Conservation (phyloP, 2,797 vertebrate species). For the Scolopax bukidnonensis region DNA sequence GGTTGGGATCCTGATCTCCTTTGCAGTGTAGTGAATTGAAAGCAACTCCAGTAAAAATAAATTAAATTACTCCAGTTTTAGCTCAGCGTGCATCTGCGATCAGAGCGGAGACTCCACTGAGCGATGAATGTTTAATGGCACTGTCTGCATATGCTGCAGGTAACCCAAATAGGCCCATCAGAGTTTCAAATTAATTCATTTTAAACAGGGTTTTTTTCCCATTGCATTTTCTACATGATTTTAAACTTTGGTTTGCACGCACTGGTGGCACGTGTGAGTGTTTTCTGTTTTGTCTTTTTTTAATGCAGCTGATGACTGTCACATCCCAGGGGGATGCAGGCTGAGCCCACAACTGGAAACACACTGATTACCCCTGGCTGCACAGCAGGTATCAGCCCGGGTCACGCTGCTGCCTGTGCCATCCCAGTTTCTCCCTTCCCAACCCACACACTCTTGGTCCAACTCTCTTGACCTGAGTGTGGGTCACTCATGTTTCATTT, state of each 20-base stretch:
- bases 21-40: background rate
- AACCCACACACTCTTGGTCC: background rate
- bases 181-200: background rate
- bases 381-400: background rate
- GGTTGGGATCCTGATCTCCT: background rate
- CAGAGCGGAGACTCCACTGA: background rate
- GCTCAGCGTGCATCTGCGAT: background rate
- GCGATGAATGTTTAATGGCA: conserved; percentile 27
- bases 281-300: background rate
- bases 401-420: rapidly evolving
- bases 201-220: background rate
- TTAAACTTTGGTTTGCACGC: background rate
- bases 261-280: rapidly evolving
- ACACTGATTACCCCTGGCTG: background rate
- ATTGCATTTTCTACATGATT: rapidly evolving
- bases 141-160: background rate
- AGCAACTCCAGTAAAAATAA: background rate
- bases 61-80: conserved; percentile 23
- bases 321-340: too few species aligned
- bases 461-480: background rate
- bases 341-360: background rate
- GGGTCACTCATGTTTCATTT: background rate
- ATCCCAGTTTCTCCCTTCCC: background rate
- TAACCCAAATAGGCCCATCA: conserved; percentile 16
- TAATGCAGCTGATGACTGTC: background rate